A percentile compares a stretch with the other conserved stretches of the same genome.
phyloP scores from a whole-genome alignment of 2,113 vertebrate species.

The Bagarius yarrelli region DNA sequence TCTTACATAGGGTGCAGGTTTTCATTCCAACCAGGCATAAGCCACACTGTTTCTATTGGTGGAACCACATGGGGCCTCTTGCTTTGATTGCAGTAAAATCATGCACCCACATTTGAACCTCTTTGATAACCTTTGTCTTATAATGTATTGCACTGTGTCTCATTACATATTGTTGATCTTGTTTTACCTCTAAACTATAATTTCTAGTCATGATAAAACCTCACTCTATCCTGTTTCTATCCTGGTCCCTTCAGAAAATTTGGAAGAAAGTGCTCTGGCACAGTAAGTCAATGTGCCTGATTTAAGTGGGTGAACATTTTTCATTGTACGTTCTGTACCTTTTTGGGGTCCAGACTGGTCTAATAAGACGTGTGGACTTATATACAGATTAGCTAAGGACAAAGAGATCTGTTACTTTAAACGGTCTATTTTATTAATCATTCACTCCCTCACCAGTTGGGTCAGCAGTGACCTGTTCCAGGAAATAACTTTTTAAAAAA shows the following conservation, averaged over 20 bases:
- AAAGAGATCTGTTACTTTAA: neutral
- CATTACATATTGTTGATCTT: neutral
- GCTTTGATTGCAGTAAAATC: no score
- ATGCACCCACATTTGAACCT: no score
- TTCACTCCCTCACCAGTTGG: neutral
- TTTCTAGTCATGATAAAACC: slow-evolving; percentile 2
- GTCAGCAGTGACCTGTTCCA: neutral
- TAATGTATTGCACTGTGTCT: neutral
- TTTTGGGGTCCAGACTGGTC: neutral
- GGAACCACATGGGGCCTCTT: no score
- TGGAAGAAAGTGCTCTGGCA: neutral
- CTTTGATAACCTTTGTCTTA: neutral
- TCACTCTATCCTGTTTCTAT: neutral
- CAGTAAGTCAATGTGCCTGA: neutral
- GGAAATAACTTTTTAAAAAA: neutral
- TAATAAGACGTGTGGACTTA: neutral
- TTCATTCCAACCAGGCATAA: no score
- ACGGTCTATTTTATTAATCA: neutral
- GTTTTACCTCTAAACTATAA: neutral
- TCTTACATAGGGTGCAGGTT: no score
- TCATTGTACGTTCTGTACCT: neutral
- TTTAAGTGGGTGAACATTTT: slow-evolving; percentile 14
- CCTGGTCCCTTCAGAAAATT: neutral
- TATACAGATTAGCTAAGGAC: neutral
- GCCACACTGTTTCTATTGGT: no score